Evolutionary conservation across 2,888 invertebrate genomes (phyloP), one percentile per base, ranked within the genome.

Genomic region (Parnassius mnemosyne): DNA sequence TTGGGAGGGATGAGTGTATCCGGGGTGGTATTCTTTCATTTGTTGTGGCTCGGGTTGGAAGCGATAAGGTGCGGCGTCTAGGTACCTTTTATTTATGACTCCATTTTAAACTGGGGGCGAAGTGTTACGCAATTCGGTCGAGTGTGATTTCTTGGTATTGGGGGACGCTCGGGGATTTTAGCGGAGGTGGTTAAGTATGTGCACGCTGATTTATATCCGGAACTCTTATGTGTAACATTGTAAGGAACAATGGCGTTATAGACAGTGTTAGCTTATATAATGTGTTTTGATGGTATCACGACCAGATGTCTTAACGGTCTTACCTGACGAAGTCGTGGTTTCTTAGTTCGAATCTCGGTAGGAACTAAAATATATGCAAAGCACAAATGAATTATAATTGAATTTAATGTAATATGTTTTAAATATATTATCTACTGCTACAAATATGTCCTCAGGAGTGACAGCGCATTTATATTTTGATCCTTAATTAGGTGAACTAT

Each of bases 71-170:
- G 77, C 78, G 82, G 81, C 86, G 63, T 59, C 59, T 63, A 63
- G 62, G 54, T 84, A 85, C 87, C 83, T 85, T 88, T 88, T 89
- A 89, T 90, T 89, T 90, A 90, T 87, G 85, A 83, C 87, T 88
- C 85, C 83, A 89, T 89, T 90, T 89, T 89, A 90, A 89, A 90
- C 75, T 80, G 80, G 73, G 85, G 84, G 82, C 71, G 52, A 75
- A 81, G 77, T 83, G 85, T 85, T 82, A 83, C 81, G 85, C 83
- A 83, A 86, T 86, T 82, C 71, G 73, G 72, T 73, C 75, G 72
- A 69, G 71, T 76, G 79, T 80, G 83, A 84, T 83, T 80, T 77
- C 80, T 76, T 68, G 71, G 71, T 65, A 72, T 66, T 65, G 66
- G 69, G 72, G 73, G 75, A 71, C 55, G 63, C 58, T 64, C 65